Evolutionary conservation across 2,113 vertebrate species (phyloP).

Genomic region (Triplophysa rosa): DNA sequence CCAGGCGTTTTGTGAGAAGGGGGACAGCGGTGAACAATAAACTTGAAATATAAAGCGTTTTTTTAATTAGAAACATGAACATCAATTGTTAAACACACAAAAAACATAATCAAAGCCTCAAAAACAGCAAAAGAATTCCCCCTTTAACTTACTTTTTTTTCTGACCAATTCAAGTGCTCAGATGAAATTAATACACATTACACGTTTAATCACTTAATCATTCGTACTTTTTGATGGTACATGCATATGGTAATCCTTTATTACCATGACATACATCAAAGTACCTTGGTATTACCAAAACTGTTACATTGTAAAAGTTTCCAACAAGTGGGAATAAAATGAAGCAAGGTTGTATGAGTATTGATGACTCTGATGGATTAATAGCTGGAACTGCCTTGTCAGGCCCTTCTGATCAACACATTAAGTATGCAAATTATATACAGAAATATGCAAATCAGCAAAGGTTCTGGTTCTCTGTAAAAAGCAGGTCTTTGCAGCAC

Average conservation of each 20-base stretch:
- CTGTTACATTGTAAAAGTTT: neutral
- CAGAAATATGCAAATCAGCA: conserved; percentile 33
- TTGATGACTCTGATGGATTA: conserved; percentile 22
- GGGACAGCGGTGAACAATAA: too few relatives aligned
- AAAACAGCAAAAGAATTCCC: too few relatives aligned
- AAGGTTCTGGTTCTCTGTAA: neutral
- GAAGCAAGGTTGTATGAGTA: neutral
- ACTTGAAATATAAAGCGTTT: too few relatives aligned
- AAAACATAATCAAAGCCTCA: too few relatives aligned
- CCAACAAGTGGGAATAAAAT: neutral
- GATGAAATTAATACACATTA: too few relatives aligned
- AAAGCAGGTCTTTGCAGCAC: conserved; percentile 14
- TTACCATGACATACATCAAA: neutral
- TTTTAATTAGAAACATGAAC: too few relatives aligned
- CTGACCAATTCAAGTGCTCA: too few relatives aligned
- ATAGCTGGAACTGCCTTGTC: neutral
- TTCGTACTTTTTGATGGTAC: too few relatives aligned
- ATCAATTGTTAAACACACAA: too few relatives aligned
- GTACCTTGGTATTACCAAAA: neutral
- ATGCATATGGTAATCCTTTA: neutral
- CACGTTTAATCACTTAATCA: too few relatives aligned
- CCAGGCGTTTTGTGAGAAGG: too few relatives aligned
- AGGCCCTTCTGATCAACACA: neutral
- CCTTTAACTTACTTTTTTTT: too few relatives aligned
- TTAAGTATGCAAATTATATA: conserved; percentile 25